Conservation (phyloP, 2,888 invertebrate species). For the Eupithecia dodoneata region DNA sequence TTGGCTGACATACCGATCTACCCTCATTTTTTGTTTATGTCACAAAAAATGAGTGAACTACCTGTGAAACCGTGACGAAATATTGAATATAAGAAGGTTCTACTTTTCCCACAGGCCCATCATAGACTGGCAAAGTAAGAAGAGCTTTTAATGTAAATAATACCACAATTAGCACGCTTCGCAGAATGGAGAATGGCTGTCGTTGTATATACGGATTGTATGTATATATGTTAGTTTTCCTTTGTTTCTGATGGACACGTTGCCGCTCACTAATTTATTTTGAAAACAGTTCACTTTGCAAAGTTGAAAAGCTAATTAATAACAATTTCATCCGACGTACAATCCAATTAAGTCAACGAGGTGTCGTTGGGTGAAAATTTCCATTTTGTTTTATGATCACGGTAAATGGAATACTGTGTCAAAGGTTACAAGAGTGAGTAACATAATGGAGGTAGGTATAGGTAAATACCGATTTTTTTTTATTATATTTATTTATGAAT, state of each 20-base stretch:
- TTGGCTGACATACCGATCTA: too few relatives aligned
- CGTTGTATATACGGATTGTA: not conserved
- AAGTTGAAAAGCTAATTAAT: constrained; percentile 11
- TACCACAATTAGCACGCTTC: not conserved
- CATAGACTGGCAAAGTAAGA: not conserved
- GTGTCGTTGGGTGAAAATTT: constrained; percentile 10
- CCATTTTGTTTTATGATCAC: constrained; percentile 6
- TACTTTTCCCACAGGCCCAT: not conserved
- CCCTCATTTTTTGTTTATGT: too few relatives aligned
- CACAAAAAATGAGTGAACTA: too few relatives aligned
- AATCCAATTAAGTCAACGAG: constrained; percentile 22
- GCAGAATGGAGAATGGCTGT: not conserved
- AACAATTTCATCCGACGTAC: constrained; percentile 11
- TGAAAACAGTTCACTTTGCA: not conserved
- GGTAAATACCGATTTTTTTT: not conserved
- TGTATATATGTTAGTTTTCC: not conserved
- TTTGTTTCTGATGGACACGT: not conserved
- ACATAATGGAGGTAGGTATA: not conserved
- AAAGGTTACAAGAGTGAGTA: not conserved
- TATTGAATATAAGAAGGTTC: not conserved
- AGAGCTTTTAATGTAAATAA: not conserved
- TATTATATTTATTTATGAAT: too few relatives aligned
- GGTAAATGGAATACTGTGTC: not conserved
- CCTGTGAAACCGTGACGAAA: too few relatives aligned
- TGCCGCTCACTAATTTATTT: not conserved